Evolutionary conservation across 2,888 invertebrate genomes (phyloP), one percentile per base, ranked within the genome.

Genomic region (Ornithoptera priamus): DNA sequence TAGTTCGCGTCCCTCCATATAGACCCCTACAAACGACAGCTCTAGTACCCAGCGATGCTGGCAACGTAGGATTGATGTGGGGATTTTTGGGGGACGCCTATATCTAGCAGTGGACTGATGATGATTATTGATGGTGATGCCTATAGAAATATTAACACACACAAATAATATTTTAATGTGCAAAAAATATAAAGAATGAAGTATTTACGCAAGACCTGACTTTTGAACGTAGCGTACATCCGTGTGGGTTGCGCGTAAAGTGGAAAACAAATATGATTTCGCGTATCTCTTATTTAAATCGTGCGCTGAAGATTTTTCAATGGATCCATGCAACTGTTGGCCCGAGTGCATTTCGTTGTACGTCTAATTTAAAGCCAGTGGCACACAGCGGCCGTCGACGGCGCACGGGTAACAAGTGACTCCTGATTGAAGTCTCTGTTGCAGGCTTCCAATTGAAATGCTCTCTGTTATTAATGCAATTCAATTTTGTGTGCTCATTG

Each of bases 301-400:
- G 39, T 36, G 17, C 24, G 58, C 62, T 42, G 68, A 61, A 68
- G 66, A 57, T 72, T 70, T 72, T 69, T 65, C 63, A 70, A 70
- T 66, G 70, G 66, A 68, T 57, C 61, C n/a, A 42, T 61, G 65
- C 69, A 42, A 30, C 42, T 56, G 18, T 39, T 20, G n/a, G 6
- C 53, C 20, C 8, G 58, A 70, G 70, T 70, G 70, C 70, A 67
- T 70, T 70, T 59, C 66, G 56, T 22, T 70, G 67, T 70, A 70
- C 24, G 59, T 69, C 65, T 65, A 65, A 65, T 62, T 62, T 65
- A 57, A 46, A 62, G 63, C 53, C 20, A 18, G 36, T 59, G 24
- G 59, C 58, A 46, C 56, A 58, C 56, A 56, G 60, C 57, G 12
- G 61, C 65, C 58, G 62, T 53, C 62, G 50, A 42, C 10, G 30